A percentile compares a stretch with the other conserved stretches of the same genome.
Evolutionary conservation across 92 coral and sea anemone species (phyloP).

Genomic region (Anthopleura xanthogrammica): DNA sequence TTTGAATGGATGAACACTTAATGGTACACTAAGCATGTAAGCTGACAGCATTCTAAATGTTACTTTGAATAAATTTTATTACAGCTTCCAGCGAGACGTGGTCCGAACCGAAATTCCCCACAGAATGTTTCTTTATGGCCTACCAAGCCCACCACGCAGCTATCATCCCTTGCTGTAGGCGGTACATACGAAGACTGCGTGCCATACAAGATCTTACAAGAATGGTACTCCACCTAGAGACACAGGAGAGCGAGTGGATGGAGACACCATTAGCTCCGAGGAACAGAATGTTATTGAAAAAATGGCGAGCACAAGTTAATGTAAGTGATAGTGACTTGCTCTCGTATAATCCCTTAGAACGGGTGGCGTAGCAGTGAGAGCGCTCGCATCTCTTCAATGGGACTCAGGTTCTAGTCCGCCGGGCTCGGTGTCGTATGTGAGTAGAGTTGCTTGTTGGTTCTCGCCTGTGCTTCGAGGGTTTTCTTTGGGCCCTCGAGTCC

Average conservation of each 20-base stretch:
- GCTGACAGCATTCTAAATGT: neutral
- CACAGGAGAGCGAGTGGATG: conserved; percentile 93
- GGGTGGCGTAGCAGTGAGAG: too few relatives aligned
- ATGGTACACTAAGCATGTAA: neutral
- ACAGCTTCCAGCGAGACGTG: neutral
- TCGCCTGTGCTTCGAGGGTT: too few relatives aligned
- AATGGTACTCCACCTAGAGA: conserved; percentile 88
- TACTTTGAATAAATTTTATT: neutral
- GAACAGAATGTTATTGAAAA: conserved; percentile 77
- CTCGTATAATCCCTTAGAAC: neutral
- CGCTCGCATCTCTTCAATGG: too few relatives aligned
- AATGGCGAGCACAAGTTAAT: conserved; percentile 94
- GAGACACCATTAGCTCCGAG: conserved; percentile 91
- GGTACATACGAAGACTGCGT: conserved; percentile 79
- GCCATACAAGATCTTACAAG: conserved; percentile 86
- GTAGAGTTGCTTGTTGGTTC: too few relatives aligned
- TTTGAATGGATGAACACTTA: too few relatives aligned
- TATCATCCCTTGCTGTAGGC: conserved; percentile 78
- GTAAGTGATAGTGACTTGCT: conserved; percentile 29
- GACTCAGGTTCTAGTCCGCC: too few relatives aligned
- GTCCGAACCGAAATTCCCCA: conserved; percentile 88
- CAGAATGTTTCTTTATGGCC: conserved; percentile 97
- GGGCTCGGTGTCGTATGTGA: too few relatives aligned
- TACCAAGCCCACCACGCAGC: conserved; percentile 86
- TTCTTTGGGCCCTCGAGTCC: too few relatives aligned